Percentiles rank a stretch among this genome's conserved stretches.
phyloP scores from a whole-genome alignment of 2,888 invertebrate genomes.

The Allacma fusca region DNA sequence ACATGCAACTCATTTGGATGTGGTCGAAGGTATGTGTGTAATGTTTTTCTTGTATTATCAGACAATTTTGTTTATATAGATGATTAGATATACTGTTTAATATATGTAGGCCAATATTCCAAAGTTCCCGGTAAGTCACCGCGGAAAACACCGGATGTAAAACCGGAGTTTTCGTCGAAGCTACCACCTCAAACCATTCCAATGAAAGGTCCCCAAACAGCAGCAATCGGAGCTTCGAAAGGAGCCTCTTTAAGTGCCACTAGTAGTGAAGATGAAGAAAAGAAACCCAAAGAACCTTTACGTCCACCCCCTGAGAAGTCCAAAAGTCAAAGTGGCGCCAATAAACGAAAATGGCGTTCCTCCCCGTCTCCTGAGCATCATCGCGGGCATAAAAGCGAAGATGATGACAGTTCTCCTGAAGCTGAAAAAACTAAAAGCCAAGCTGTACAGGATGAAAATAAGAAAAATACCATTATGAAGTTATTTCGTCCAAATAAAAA shows the following conservation, averaged over 20 bases:
- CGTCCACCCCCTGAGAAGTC: conserved; percentile 48
- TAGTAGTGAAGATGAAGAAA: conserved; percentile 59
- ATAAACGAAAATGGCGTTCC: conserved; percentile 36
- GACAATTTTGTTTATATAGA: background rate
- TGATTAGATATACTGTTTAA: conserved; percentile 24
- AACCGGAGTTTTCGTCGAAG: conserved; percentile 50
- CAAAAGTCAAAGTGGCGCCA: conserved; percentile 19
- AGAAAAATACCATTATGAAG: conserved; percentile 59
- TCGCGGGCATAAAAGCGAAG: conserved; percentile 43
- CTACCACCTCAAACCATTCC: conserved; percentile 48
- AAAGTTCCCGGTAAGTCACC: conserved; percentile 48
- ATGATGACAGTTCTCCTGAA: conserved; percentile 53
- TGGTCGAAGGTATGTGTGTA: conserved; percentile 33
- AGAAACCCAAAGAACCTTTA: conserved; percentile 37
- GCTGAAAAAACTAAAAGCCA: conserved; percentile 54
- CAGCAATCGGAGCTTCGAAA: conserved; percentile 42
- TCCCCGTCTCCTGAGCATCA: conserved; percentile 49
- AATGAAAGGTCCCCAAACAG: conserved; percentile 48
- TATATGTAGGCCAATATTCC: conserved; percentile 33
- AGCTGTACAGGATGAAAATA: conserved; percentile 54
- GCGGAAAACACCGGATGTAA: conserved; percentile 44
- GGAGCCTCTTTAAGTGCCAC: conserved; percentile 55
- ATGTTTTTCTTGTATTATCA: background rate
- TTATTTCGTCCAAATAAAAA: conserved; percentile 54
- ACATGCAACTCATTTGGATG: conserved; percentile 31